phyloP scores from a whole-genome alignment of 2,113 vertebrate species.

The Microtus oregoni region DNA sequence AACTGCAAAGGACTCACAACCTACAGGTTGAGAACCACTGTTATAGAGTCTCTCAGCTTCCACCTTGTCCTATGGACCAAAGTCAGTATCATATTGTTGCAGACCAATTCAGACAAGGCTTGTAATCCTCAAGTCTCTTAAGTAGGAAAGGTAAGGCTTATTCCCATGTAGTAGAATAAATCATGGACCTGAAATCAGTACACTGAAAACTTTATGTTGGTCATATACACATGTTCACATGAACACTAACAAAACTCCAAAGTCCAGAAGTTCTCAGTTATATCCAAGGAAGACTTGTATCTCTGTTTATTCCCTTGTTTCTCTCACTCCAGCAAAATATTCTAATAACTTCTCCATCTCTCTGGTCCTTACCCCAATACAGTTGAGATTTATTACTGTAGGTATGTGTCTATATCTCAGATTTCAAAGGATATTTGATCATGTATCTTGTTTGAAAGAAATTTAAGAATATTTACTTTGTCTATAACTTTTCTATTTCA shows the following conservation, averaged over 20 bases:
- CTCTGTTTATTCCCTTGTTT: background rate
- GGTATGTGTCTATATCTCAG: background rate
- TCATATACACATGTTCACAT: background rate
- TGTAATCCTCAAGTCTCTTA: background rate
- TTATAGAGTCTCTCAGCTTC: background rate
- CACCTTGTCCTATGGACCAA: background rate
- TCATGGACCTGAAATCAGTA: background rate
- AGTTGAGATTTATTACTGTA: background rate
- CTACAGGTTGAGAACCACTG: background rate
- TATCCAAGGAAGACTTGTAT: background rate
- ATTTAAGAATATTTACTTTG: background rate
- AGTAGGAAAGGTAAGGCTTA: background rate
- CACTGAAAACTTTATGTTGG: background rate
- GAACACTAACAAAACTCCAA: background rate
- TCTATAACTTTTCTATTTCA: background rate
- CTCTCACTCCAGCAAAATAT: background rate
- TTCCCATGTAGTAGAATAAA: background rate
- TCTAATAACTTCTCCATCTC: background rate
- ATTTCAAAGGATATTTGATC: background rate
- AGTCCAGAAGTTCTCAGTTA: background rate
- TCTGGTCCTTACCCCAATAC: too few relatives aligned
- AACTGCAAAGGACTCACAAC: too few relatives aligned
- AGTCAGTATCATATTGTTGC: background rate
- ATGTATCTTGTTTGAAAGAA: background rate
- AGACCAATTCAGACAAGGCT: background rate